Evolutionary conservation across 2,797 vertebrate species (phyloP), one percentile per base, ranked within the genome.

Genomic region (Pteronotus mesoamericanus): DNA sequence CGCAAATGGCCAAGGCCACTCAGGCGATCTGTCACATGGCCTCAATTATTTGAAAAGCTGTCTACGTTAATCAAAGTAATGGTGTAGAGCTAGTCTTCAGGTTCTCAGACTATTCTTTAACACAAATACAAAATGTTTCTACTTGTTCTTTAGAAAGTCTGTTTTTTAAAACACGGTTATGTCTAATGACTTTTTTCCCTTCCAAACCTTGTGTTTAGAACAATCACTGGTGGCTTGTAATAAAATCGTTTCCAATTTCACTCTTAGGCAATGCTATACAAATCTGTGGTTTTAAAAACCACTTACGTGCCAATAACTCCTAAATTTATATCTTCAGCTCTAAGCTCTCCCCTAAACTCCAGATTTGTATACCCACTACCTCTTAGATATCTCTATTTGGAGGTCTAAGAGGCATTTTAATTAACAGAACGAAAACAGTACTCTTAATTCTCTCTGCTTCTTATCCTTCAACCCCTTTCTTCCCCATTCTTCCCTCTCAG

Each of bases 11-110:
- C 85, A 69, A 94, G 86, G 72, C 39, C 71, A 78, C 77, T 61
- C 18, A 34, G 75, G 48, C 48, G 48, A 91, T 93, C 69, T 85
- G 61, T 95, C 80, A 78, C 48, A n/a, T 44, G n/a, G 84, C 26
- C 83, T 68, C 61, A 94, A 59, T 83, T 94, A 94, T 89, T 95
- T 94, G 94, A 94, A 97, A 93, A 88, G 39, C 72, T 97, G 91
- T 85, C 95, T 84, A 68, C 51, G 42, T 94, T 85, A 85, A 93
- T 91, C 68, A 96, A 91, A 87, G 94, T 87, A 91, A 91, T 87
- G 94, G 37, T 91, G 72, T 57, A 89, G 89, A 39, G 32, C 24
- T 86, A 84, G 78, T 7, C 78, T 96, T 87, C 10, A 55, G 29
- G 29, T 77, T 87, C 37, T 61, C 37, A 48, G 79, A 34, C 42